Conservation (phyloP, 2,797 vertebrate species). For the Micropoecilia bifurca region DNA sequence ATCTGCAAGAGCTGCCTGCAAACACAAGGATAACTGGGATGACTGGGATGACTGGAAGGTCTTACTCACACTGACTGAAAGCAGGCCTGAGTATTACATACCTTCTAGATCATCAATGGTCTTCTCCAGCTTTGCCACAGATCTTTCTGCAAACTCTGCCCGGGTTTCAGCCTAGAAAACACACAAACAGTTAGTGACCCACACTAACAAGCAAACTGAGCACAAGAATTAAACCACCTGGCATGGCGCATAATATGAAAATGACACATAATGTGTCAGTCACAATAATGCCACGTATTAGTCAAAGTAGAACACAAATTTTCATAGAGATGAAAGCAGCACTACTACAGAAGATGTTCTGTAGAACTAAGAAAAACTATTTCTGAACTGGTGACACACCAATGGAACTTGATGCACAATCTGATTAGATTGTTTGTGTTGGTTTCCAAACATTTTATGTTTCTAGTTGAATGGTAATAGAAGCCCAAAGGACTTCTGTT, state of each 20-base stretch:
- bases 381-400: not conserved
- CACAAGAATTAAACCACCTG: not conserved
- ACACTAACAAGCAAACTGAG: not conserved
- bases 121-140: conserved; percentile 97
- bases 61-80: not conserved
- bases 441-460: not conserved
- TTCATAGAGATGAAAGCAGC: not conserved
- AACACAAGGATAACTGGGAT: not conserved
- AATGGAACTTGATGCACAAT: not conserved
- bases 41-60: too few relatives aligned
- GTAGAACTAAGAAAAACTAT: not conserved
- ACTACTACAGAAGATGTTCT: not conserved
- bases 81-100: conserved; percentile 51
- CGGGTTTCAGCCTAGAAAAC: conserved; percentile 91
- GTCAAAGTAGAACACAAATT: not conserved
- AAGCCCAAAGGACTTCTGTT: not conserved
- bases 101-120: conserved; percentile 99
- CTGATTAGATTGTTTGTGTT: not conserved
- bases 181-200: conserved; percentile 4
- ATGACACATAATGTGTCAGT: not conserved
- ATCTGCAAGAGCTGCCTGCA: not conserved
- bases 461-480: not conserved
- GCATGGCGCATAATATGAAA: not conserved
- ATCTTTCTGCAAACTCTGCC: conserved; percentile 96
- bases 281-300: not conserved